These are phyloP conservation scores for Aptenodytes forsteri DNA, from an alignment of 2,113 vertebrate genomes.

Conservation along the genomic window DNA sequence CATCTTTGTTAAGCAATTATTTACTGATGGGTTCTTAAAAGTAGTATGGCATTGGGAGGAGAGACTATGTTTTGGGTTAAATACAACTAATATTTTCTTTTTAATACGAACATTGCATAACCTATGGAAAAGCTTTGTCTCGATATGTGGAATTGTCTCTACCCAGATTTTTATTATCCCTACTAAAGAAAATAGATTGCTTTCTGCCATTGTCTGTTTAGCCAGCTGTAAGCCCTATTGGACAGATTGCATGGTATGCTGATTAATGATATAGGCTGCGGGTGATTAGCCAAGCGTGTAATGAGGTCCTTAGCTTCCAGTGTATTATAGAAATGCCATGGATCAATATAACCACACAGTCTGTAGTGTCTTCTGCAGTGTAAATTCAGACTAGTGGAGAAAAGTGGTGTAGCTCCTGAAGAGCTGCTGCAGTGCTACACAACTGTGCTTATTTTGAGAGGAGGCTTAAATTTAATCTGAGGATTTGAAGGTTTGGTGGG, in stretches of 20 bases:
- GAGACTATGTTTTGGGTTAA: neutral
- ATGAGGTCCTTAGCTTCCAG: neutral
- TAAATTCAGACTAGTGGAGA: neutral
- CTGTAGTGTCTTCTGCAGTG: neutral
- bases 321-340: neutral
- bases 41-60: neutral
- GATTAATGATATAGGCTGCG: fast-evolving
- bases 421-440: neutral
- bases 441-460: neutral
- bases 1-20: neutral
- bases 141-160: neutral
- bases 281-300: neutral
- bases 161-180: neutral
- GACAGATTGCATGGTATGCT: neutral
- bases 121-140: neutral
- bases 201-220: neutral
- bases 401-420: neutral
- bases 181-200: neutral
- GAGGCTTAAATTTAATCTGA: neutral
- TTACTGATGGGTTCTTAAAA: neutral
- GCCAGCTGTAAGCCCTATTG: neutral
- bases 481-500: neutral
- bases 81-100: neutral
- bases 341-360: neutral
- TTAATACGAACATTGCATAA: neutral